Evolutionary conservation across 2,797 vertebrate genomes (phyloP).

Genomic region (Rhadinocentrus ornatus): DNA sequence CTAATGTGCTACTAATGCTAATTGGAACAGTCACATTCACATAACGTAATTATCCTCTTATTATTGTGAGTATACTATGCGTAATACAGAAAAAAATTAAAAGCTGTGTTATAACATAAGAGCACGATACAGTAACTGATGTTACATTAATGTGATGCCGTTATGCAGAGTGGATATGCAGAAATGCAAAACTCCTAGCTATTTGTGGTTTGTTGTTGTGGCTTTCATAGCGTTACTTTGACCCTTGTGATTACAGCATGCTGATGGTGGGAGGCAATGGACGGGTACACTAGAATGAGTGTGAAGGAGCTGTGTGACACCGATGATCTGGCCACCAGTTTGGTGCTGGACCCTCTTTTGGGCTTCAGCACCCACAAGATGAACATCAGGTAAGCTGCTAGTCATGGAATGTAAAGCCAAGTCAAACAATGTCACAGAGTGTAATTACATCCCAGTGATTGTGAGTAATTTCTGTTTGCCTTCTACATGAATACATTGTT

Average conservation of each 20-base stretch:
- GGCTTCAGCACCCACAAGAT: conserved; percentile 96
- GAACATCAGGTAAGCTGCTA: conserved; percentile 88
- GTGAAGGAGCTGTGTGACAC: conserved; percentile 94
- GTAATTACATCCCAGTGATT: background rate
- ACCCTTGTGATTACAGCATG: conserved; percentile 78
- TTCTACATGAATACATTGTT: background rate
- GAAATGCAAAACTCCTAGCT: conserved; percentile 9
- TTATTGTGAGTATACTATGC: background rate
- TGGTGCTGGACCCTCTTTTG: conserved; percentile 91
- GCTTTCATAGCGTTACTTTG: conserved; percentile 33
- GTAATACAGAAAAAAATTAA: background rate
- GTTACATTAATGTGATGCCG: background rate
- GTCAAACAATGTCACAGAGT: background rate
- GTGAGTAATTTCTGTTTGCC: background rate
- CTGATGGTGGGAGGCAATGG: conserved; percentile 88
- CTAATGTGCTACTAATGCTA: conserved; percentile 28
- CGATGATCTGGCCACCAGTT: conserved; percentile 92
- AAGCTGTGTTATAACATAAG: background rate
- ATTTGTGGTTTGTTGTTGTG: conserved; percentile 39
- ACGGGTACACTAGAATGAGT: conserved; percentile 92
- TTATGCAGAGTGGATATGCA: conserved; percentile 8
- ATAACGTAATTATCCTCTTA: background rate
- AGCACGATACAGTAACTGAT: background rate
- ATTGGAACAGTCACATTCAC: conserved; percentile 11
- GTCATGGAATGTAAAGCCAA: background rate